A percentile compares a stretch with the other conserved stretches of the same genome.
phyloP scores from a whole-genome alignment of 2,888 invertebrate species.

The Plebejus argus region DNA sequence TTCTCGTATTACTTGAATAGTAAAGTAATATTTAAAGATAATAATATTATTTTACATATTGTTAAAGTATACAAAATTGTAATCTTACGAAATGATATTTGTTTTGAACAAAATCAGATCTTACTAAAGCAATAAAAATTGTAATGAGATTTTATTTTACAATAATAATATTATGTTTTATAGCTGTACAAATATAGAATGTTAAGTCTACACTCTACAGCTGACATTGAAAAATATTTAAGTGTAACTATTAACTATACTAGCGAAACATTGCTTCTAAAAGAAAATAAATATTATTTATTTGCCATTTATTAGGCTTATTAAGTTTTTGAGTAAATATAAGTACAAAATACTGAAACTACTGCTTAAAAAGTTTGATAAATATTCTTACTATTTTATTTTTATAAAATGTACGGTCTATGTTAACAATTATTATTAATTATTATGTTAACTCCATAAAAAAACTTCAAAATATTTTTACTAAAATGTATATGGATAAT shows the following conservation, averaged over 20 bases:
- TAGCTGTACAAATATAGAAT: not conserved
- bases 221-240: too few species aligned
- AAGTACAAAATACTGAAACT: not conserved
- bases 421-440: too few species aligned
- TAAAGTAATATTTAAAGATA: slow-evolving; percentile 1
- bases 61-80: not conserved
- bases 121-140: slow-evolving; percentile 9
- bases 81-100: not conserved
- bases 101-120: not conserved
- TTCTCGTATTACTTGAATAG: not conserved
- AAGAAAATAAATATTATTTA: not conserved
- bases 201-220: too few species aligned
- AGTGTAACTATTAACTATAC: too few species aligned
- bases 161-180: not conserved
- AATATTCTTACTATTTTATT: not conserved
- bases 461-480: not conserved
- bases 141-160: not conserved
- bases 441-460: not conserved
- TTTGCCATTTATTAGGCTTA: not conserved
- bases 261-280: too few species aligned
- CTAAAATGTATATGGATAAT: not conserved
- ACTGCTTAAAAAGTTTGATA: not conserved
- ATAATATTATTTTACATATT: not conserved
- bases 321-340: not conserved
- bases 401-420: not conserved